phyloP scores from a whole-genome alignment of 2,888 invertebrate species.

The Machimus atricapillus region DNA sequence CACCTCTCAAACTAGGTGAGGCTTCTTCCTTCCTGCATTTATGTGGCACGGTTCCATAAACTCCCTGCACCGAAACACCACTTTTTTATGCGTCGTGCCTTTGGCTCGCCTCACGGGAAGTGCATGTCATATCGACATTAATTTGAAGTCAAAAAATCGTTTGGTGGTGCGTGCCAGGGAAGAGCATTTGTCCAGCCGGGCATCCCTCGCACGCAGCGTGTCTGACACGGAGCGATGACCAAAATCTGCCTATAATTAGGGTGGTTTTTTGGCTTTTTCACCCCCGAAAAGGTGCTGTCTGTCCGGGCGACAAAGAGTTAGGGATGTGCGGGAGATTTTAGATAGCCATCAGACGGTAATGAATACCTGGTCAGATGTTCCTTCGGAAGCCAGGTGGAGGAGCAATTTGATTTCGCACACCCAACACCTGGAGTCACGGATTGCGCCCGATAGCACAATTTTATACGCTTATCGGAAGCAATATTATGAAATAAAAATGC shows the following conservation, averaged over 20 bases:
- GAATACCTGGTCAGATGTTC: conserved; percentile 15
- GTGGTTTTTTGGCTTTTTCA: background rate
- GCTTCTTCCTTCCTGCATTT: conserved; percentile 25
- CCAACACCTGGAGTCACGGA: background rate
- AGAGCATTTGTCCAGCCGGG: background rate
- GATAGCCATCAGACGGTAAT: background rate
- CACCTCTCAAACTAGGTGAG: conserved; percentile 28
- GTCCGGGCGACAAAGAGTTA: conserved; percentile 4
- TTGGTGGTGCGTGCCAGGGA: background rate
- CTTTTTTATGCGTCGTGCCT: background rate
- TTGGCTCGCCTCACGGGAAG: background rate
- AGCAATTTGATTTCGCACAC: background rate
- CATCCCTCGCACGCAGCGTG: background rate
- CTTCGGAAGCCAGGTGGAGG: background rate
- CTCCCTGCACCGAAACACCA: background rate
- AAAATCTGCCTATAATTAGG: background rate
- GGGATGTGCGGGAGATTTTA: background rate
- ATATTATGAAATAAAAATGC: background rate
- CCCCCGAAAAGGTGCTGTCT: background rate
- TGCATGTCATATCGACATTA: conserved; percentile 37
- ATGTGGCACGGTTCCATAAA: background rate
- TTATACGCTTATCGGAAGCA: background rate
- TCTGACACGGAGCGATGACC: background rate
- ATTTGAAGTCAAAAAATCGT: conserved; percentile 27
- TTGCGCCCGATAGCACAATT: background rate